Base-by-base conservation (phyloP, 2,113 vertebrate genomes). In the Perognathus longimembris region DNA sequence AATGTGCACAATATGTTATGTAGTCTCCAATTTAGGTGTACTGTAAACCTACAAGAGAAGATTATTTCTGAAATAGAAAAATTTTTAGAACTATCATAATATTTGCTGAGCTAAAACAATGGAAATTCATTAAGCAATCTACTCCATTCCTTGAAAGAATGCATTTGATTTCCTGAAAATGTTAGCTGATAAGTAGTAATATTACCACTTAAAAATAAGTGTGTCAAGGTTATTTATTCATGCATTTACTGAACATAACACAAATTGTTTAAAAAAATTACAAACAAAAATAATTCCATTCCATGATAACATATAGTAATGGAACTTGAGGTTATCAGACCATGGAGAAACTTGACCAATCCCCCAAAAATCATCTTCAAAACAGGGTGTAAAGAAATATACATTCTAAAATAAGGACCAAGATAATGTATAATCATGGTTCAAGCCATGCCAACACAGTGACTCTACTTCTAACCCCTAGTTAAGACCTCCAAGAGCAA, bases 331-430 rank as follows among this genome's bases (percentile, higher is more conserved):
- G 40, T 20, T 71, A 45, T 45, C 0, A 0, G 38, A 38, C 57
- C 32, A 34, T 42, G 20, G 18, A 57, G 54, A 77, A 24, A 4
- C 32, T 57, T n/a, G n/a, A n/a, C 54, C 15, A 12, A 54, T 34
- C 38, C 40, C 42, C n/a, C n/a, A 40, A 91, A 63, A 82, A 79
- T 40, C 92, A 69, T 70, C 64, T 69, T 54, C 88, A 85, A 80
- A 21, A 63, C 4, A 24, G 91, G 7, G 9, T 67, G 22, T 61
- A 61, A 78, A 54, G 79, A 82, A 71, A n/a, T 77, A n/a, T 7
- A 73, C 36, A 93, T 71, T 71, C 69, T 87, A 89, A 67, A 28
- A 32, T 79, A 61, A 18, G 6, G 74, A 15, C 45, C 50, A 66
- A 36, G 5, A 67, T 85, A 82, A 73, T 42, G 11, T 80, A 66